Base-by-base conservation (phyloP, 1,140 invertebrate genomes). In the Caenorhabditis brenneri region DNA sequence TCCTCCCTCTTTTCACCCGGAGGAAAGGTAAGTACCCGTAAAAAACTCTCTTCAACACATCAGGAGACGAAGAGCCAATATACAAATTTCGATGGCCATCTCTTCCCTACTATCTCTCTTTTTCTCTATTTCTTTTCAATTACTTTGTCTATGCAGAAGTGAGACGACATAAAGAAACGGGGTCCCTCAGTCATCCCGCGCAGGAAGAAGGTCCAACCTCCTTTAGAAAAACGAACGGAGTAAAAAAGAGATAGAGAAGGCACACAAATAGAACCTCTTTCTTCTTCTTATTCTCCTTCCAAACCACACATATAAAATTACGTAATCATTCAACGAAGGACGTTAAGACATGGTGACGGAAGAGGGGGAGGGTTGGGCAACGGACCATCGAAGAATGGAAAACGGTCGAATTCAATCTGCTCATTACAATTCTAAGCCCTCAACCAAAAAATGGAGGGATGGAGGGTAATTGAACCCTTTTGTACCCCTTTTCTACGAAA, bases 401-500 rank as follows among this genome's bases (percentile, higher is more conserved):
- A 51, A 51, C 48, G 19, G 48, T 15, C 12, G 39, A 42, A n/a
- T n/a, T n/a, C n/a, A n/a, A n/a, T n/a, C n/a, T n/a, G n/a, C 49
- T 51, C 49, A 51, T 51, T 51, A 51, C 5, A n/a, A 51, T 16
- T n/a, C 39, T 12, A 5, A 6, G 5, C 39, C 5, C 5, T 6
- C 12, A 42, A 12, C 12, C 39, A 58, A 58, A 58, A 58, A 10
- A 4, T 29, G 27, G n/a, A n/a, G n/a, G 10, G 22, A 29, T 7
- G 22, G 29, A 24, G 58, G 65, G 65, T 74, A 74, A 74, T 74
- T 74, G 65, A 74, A 42, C 65, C 65, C 31, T 65, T 65, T 65
- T 55, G 53, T 55, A 55, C 24, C 7, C 53, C 53, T 19, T 6
- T 51, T 51, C 49, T n/a, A n/a, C 19, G 7, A 5, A 65, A 36